Evolutionary conservation across 2,113 vertebrate species (phyloP), one percentile per base, ranked within the genome.

Genomic region (Protomyctophum bolini): DNA sequence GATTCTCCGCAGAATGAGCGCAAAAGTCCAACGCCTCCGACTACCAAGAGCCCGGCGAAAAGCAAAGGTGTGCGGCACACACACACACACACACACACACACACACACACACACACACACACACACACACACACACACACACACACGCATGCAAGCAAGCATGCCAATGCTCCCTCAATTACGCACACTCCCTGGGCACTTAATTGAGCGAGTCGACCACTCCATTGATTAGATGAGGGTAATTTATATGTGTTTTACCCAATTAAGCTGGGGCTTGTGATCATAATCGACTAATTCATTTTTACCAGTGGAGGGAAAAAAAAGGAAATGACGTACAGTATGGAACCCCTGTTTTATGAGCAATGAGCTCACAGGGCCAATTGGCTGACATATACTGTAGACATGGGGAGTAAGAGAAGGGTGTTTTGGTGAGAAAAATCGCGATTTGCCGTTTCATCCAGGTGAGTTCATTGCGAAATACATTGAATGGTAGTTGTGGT

Each of bases 61-160:
- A n/a, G 10, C 46, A 94, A 92, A 92, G 94, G 94, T 95, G 65
- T 87, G 52, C 48, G 58, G 7, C 50, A 10, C 58, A 15, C 21
- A 21, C 21, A 15, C 28, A 63, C 63, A 61, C 21, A 8, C 76
- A 58, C 15, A 46, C 75, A 63, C 50, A 57, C 66, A 69, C 41
- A 74, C 45, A 14, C 41, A 63, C 61, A 73, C 55, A 60, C 50
- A 10, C 58, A 15, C 21, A 21, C 21, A 15, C 28, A 63, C 63
- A 61, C 21, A 8, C 76, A 58, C 15, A 46, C 75, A 52, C 50
- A 10, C 58, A 15, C 21, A 21, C 21, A 15, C 28, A 63, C 63
- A 61, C 21, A 8, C 76, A 58, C 15, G 33, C 75, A 64, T 45
- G 28, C 3, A 1, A 52, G 77, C 66, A 76, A 7, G 33, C 56